These are phyloP conservation scores for Stegodyphus mimosarum DNA, from an alignment of 1,140 invertebrate species.

Conservation along the genomic window DNA sequence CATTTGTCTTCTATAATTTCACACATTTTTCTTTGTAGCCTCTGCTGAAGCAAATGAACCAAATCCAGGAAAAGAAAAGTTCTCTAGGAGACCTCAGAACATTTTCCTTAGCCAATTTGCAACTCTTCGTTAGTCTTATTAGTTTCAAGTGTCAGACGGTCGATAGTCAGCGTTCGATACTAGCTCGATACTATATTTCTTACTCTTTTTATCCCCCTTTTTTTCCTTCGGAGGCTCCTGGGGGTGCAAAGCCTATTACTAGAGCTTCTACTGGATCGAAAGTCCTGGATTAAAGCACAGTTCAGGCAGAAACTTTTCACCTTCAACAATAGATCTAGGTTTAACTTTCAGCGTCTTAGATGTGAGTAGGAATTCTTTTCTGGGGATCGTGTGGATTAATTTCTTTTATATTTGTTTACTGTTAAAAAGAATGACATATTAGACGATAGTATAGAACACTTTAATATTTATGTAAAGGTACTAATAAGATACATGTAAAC, in stretches of 20 bases:
- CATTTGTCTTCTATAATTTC: not conserved
- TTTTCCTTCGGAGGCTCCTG: not conserved
- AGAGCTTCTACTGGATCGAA: not conserved
- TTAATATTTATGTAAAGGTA: too few species aligned
- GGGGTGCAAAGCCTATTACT: slow-evolving; percentile 12
- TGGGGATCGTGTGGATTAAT: not conserved
- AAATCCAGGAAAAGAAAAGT: not conserved
- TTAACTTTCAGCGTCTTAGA: slow-evolving; percentile 1
- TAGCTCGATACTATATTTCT: not conserved
- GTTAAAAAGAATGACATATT: too few species aligned
- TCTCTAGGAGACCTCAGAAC: not conserved
- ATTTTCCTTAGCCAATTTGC: slow-evolving; percentile 29
- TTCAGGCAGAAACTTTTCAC: not conserved
- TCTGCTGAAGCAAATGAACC: not conserved
- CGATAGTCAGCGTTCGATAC: not conserved
- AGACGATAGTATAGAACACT: too few species aligned
- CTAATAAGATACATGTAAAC: too few species aligned
- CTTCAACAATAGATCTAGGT: not conserved
- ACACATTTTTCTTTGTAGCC: not conserved
- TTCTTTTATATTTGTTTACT: not conserved
- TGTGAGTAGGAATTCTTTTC: not conserved
- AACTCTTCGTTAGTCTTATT: slow-evolving; percentile 35
- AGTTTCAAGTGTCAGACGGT: slow-evolving; percentile 8
- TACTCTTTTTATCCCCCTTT: not conserved
- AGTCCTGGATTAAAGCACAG: slow-evolving; percentile 13